Percentiles rank a stretch among this genome's conserved stretches.
phyloP scores from a whole-genome alignment of 2,888 invertebrate species.

The Pandemis corylana region DNA sequence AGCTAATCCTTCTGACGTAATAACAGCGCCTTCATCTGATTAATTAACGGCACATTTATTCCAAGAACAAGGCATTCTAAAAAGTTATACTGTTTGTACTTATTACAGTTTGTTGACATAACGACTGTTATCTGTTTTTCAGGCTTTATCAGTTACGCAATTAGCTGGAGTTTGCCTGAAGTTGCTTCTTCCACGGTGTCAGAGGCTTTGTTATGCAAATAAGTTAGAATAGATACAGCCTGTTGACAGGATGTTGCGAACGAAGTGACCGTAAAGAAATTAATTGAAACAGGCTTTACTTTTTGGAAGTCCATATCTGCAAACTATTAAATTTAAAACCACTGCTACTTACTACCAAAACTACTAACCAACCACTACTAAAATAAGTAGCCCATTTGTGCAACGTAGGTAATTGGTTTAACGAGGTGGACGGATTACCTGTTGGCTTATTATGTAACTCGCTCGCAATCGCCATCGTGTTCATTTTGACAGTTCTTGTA shows the following conservation, averaged over 20 bases:
- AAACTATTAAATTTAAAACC: too few species aligned
- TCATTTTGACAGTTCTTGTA: too few species aligned
- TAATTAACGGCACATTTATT: not conserved
- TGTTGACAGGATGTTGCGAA: not conserved
- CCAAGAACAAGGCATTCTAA: not conserved
- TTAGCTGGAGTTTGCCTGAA: not conserved
- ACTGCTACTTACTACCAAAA: too few species aligned
- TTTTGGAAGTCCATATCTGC: not conserved
- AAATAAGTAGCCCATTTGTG: too few species aligned
- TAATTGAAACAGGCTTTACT: not conserved
- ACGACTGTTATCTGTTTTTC: constrained; percentile 1
- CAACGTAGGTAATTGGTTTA: too few species aligned
- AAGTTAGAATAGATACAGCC: not conserved
- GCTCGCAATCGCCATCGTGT: too few species aligned
- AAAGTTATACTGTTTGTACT: constrained; percentile 19
- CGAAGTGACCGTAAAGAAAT: not conserved
- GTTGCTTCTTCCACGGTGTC: not conserved
- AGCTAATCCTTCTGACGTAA: too few species aligned
- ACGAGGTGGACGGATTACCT: too few species aligned
- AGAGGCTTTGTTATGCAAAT: constrained; percentile 4
- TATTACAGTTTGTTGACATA: constrained; percentile 15
- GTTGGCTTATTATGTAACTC: too few species aligned
- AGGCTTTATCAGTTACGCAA: constrained; percentile 1
- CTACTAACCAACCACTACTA: too few species aligned
- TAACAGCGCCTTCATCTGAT: not conserved